Evolutionary conservation across 2,888 invertebrate genomes (phyloP).

Genomic region (Ashinkailepas kermadecensis): DNA sequence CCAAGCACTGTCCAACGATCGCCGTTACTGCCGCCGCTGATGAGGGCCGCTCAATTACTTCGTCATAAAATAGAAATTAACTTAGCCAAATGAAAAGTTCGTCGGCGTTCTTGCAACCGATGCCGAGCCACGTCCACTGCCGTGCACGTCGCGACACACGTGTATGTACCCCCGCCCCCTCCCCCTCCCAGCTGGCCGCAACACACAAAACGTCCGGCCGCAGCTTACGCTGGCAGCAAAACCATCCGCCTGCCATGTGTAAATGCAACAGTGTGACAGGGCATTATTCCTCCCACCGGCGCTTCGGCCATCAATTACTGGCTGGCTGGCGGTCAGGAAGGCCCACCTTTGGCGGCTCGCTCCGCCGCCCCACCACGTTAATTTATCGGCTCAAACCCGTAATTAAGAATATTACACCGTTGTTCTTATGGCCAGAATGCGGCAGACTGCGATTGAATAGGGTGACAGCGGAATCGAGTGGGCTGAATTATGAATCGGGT

Average conservation of each 20-base stretch:
- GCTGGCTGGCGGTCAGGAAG: not conserved
- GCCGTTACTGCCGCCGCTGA: no score
- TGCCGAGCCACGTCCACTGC: no score
- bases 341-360: conserved; percentile 2
- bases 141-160: no score
- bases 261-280: conserved; percentile 11
- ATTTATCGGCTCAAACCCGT: not conserved
- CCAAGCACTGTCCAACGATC: no score
- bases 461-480: not conserved
- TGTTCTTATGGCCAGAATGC: conserved; percentile 20
- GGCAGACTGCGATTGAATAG: not conserved
- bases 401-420: conserved; percentile 22
- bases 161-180: no score
- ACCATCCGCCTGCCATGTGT: not conserved
- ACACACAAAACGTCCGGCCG: no score
- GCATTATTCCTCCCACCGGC: not conserved
- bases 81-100: no score
- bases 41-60: no score
- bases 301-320: not conserved
- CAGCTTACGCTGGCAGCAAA: no score
- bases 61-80: no score
- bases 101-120: no score
- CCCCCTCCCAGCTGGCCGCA: no score
- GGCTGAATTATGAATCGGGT: conserved; percentile 6
- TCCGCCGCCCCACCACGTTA: not conserved